A percentile compares a stretch with the other conserved stretches of the same genome.
Evolutionary conservation across 2,797 vertebrate genomes (phyloP).

Genomic region (Orestias chungarensis): DNA sequence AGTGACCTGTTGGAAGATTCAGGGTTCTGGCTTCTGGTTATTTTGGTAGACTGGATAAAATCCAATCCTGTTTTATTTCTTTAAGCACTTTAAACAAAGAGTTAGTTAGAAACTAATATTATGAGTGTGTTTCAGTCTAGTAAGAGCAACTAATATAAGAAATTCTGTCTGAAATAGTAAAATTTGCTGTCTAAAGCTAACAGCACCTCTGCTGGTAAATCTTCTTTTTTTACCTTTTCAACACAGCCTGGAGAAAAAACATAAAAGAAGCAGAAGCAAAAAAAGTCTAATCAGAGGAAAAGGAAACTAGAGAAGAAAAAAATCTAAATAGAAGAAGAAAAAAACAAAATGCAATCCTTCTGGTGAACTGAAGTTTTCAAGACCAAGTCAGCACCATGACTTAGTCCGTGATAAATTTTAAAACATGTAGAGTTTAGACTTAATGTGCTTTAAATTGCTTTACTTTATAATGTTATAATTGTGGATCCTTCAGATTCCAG

Average conservation of each 20-base stretch:
- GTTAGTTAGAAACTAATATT: not conserved
- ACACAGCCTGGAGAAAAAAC: not conserved
- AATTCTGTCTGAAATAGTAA: not conserved
- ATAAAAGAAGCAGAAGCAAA: not conserved
- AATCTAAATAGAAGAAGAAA: not conserved
- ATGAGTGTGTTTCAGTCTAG: not conserved
- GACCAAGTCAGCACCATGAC: not conserved
- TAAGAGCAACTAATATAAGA: not conserved
- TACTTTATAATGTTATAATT: not conserved
- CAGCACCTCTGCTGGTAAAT: not conserved
- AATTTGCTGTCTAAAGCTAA: not conserved
- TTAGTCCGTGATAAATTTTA: not conserved
- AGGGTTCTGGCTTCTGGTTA: not conserved
- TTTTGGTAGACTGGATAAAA: no score
- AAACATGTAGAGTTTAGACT: not conserved
- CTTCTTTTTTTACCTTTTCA: not conserved
- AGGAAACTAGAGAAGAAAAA: no score
- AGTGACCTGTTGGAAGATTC: not conserved
- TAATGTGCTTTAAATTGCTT: constrained; percentile 2
- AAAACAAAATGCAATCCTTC: not conserved
- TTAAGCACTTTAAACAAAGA: constrained; percentile 3
- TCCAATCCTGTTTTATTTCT: not conserved
- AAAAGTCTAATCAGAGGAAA: not conserved
- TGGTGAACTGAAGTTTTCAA: not conserved
- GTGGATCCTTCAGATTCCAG: not conserved